Percentiles rank a stretch among this genome's conserved stretches.
phyloP scores from a whole-genome alignment of 2,888 invertebrate genomes.

The Lottia gigantea region DNA sequence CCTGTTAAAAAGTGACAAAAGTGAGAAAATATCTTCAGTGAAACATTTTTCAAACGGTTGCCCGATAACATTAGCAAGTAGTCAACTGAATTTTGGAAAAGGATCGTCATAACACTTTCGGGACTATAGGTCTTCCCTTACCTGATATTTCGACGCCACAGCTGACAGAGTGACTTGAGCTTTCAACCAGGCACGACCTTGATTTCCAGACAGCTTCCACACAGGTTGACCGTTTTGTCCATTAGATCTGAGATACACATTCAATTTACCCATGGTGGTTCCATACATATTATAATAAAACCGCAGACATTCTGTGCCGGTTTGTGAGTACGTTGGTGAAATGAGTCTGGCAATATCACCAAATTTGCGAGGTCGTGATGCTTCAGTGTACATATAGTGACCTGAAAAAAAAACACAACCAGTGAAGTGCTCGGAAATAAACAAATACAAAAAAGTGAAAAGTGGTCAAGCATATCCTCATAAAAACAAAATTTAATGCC shows the following conservation, averaged over 20 bases:
- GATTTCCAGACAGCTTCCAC: slow-evolving; percentile 47
- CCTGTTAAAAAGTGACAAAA: no score
- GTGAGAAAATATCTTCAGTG: no score
- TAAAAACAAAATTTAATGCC: no score
- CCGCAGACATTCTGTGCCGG: slow-evolving; percentile 53
- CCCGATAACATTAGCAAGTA: no score
- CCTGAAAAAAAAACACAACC: slow-evolving; percentile 38
- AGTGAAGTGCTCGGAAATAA: no score
- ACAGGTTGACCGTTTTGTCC: slow-evolving; percentile 29
- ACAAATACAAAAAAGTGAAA: no score
- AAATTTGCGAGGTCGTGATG: slow-evolving; percentile 71
- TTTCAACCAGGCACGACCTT: slow-evolving; percentile 56
- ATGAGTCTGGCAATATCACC: slow-evolving; percentile 72
- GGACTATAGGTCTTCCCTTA: slow-evolving; percentile 19
- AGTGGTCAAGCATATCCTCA: no score
- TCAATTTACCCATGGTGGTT: slow-evolving; percentile 48
- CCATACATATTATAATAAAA: slow-evolving; percentile 65
- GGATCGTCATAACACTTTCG: no score
- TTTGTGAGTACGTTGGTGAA: slow-evolving; percentile 44
- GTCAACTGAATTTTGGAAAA: no score
- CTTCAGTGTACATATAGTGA: slow-evolving; percentile 50
- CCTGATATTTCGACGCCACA: slow-evolving; percentile 41
- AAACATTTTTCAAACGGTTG: no score
- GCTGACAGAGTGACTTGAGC: slow-evolving; percentile 47
- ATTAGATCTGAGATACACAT: slow-evolving; percentile 41